A percentile compares a stretch with the other conserved stretches of the same genome.
These are phyloP conservation scores for Tachina fera DNA, from an alignment of 2,888 invertebrate genomes.

Conservation along the genomic window DNA sequence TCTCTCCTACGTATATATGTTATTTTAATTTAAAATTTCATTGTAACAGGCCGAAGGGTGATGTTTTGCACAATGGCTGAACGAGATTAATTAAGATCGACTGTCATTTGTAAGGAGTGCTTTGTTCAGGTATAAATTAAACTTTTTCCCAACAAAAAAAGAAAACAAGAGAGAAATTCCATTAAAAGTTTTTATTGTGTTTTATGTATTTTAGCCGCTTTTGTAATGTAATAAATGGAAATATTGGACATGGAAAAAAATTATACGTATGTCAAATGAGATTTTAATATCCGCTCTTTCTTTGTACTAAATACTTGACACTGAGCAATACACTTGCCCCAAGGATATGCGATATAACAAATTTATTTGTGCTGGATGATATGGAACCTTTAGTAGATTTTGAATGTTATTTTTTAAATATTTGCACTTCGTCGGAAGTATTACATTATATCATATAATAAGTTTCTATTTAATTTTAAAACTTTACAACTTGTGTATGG, in stretches of 20 bases:
- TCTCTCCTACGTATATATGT: not conserved
- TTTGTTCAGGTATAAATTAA: conserved; percentile 56
- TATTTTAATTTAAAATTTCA: conserved; percentile 51
- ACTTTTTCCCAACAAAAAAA: conserved; percentile 36
- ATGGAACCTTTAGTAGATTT: not conserved
- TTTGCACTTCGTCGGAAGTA: not conserved
- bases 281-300: conserved; percentile 48
- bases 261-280: conserved; percentile 1
- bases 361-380: conserved; percentile 18
- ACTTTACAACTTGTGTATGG: too few relatives aligned
- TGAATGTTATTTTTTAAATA: not conserved
- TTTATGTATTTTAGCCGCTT: not conserved
- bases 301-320: conserved; percentile 6
- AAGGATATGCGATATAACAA: not conserved
- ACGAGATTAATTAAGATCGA: conserved; percentile 61
- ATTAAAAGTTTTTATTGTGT: conserved; percentile 8
- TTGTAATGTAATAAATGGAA: not conserved
- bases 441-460: too few relatives aligned
- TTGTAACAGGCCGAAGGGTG: conserved; percentile 13
- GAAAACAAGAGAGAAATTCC: not conserved
- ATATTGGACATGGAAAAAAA: not conserved
- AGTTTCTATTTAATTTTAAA: too few relatives aligned
- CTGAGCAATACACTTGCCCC: not conserved
- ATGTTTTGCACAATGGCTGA: conserved; percentile 17
- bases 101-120: conserved; percentile 59